These are phyloP conservation scores for Muntiacus reevesi DNA, from an alignment of 2,113 vertebrate species.

Conservation along the genomic window DNA sequence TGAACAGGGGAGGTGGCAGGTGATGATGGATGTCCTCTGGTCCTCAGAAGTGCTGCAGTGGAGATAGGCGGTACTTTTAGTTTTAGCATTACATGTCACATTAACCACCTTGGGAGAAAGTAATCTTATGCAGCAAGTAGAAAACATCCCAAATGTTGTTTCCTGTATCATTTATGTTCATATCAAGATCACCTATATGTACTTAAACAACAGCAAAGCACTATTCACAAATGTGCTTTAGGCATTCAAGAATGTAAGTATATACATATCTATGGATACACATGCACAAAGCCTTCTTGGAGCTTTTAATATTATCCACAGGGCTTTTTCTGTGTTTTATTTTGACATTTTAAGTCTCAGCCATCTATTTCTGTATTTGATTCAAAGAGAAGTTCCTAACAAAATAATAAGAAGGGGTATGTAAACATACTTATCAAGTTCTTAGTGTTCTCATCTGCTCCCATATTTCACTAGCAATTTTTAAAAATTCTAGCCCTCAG, in stretches of 20 bases:
- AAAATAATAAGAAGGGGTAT: not conserved
- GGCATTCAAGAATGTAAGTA: not conserved
- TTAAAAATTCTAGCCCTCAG: not conserved
- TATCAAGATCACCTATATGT: not conserved
- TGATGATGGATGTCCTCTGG: not conserved
- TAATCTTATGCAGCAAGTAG: not conserved
- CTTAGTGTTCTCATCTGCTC: not conserved
- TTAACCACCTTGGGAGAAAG: not conserved
- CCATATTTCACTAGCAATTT: not conserved
- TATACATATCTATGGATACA: not conserved
- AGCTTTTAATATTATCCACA: not conserved
- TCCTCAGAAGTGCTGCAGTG: not conserved
- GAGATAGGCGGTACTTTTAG: not conserved
- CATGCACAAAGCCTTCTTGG: not conserved
- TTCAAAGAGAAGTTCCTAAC: slow-evolving; percentile 25
- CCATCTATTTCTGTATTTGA: not conserved
- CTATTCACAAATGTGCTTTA: not conserved
- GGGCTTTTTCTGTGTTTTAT: not conserved
- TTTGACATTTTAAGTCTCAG: not conserved
- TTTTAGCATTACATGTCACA: not conserved
- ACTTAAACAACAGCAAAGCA: not conserved
- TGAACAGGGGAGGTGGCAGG: too few species aligned
- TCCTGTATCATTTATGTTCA: not conserved
- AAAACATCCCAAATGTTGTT: not conserved
- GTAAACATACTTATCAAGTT: not conserved